Base-by-base conservation (phyloP, 2,113 vertebrate species). In the Actenoides lindsayi region DNA sequence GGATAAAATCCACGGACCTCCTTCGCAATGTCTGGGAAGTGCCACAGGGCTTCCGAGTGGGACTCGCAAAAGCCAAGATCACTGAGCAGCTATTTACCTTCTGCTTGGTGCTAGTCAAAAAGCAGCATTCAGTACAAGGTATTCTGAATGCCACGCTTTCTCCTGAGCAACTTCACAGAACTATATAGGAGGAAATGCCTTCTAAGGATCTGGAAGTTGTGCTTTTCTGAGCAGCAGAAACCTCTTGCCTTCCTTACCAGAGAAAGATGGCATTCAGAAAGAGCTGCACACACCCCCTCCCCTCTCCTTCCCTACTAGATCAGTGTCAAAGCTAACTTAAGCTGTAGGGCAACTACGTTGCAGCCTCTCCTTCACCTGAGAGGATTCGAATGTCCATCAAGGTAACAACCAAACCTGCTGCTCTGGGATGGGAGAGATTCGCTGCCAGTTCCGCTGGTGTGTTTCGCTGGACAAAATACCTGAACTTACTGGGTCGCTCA, bases 401-500 rank as follows among this genome's bases (percentile, higher is more conserved):
- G 67, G 44, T 73, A 79, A 85, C 7, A 63, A 75, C 25, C n/a
- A 60, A 83, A 62, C 13, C 5, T 74, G 35, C 51, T 76, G 2
- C 30, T 83, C 20, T 50, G 27, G 63, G 25, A 56, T 16, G n/a
- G 35, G 24, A 85, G 53, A 54, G 37, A 71, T 31, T 46, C 6
- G 41, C 25, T 31, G n/a, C 25, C 68, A 30, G 25, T 51, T 75
- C 53, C 64, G 37, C 46, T 2, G 2, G 10, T 42, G 44, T 0
- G 4, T 50, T 57, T 60, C 57, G 86, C 16, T 35, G 42, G 51
- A 46, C 11, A 62, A 54, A 68, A 50, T 6, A 71, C 2, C 20
- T 2, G 0, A 54, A 17, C 1, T 11, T 21, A 37, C 8, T 42
- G 31, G 57, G 13, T 30, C 48, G 86, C 57, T 11, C 14, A 2